These are phyloP conservation scores for Thymelicus acteon DNA, from an alignment of 2,888 invertebrate species.

Conservation along the genomic window DNA sequence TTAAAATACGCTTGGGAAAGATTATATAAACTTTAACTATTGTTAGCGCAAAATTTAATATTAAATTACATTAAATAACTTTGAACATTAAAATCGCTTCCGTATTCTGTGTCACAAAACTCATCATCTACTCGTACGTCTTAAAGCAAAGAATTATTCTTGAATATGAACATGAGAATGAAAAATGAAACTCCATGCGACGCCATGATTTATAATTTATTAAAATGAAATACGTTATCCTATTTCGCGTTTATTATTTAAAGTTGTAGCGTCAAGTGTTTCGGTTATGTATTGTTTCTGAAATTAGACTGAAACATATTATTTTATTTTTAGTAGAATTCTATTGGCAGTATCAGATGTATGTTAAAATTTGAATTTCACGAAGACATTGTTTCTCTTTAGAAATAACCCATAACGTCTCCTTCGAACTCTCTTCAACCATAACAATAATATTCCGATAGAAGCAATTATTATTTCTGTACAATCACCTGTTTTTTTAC, in stretches of 20 bases:
- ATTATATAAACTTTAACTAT: too few species aligned
- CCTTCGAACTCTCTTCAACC: too few species aligned
- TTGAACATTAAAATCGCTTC: background rate
- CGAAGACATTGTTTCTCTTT: too few species aligned
- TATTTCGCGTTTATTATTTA: background rate
- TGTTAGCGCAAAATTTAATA: too few species aligned
- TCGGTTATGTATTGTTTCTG: background rate
- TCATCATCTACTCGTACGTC: constrained; percentile 18
- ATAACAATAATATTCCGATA: too few species aligned
- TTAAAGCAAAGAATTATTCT: constrained; percentile 26
- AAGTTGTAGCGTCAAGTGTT: background rate
- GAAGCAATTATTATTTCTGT: background rate
- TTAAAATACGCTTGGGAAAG: too few species aligned
- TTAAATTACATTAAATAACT: too few species aligned
- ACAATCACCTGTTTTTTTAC: background rate
- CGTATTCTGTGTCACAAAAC: background rate
- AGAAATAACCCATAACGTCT: too few species aligned
- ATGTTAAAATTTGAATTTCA: too few species aligned
- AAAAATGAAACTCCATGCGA: constrained; percentile 25
- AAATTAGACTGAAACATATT: background rate
- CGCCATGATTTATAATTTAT: background rate
- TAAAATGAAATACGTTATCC: constrained; percentile 15
- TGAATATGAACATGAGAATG: constrained; percentile 30
- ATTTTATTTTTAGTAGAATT: too few species aligned
- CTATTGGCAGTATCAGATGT: too few species aligned